phyloP scores from a whole-genome alignment of 1,140 invertebrate genomes.

The Portunus trituberculatus region DNA sequence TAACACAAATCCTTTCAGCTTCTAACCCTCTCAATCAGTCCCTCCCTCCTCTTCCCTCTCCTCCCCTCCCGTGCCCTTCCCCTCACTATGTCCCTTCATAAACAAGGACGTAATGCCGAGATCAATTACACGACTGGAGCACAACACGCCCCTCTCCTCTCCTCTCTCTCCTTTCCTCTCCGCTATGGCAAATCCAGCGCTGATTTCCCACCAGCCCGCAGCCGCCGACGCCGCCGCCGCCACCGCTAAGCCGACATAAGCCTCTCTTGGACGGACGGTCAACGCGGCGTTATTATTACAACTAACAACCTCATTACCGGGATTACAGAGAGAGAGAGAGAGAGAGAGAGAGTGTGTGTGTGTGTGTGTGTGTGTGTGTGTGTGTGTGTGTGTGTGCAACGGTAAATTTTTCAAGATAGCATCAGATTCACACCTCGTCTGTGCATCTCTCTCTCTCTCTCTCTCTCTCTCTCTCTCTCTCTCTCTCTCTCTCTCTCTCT shows the following conservation, averaged over 20 bases:
- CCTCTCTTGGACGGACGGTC: too few species aligned
- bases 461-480: constrained; percentile 1
- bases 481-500: neutral
- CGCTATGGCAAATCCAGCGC: neutral
- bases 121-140: constrained; percentile 42
- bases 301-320: constrained; percentile 12
- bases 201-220: too few species aligned
- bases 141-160: neutral
- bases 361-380: too few species aligned
- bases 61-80: neutral
- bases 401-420: too few species aligned
- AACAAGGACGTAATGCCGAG: constrained; percentile 38
- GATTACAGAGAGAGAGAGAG: neutral
- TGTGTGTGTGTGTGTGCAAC: too few species aligned
- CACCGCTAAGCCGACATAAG: too few species aligned
- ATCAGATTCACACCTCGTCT: neutral
- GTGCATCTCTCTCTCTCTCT: neutral
- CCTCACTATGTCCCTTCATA: neutral
- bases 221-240: too few species aligned
- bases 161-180: too few species aligned
- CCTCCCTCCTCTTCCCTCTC: neutral
- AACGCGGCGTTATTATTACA: neutral
- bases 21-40: neutral
- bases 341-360: too few species aligned
- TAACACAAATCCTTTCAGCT: neutral